Percentiles rank a stretch among this genome's conserved stretches.
Conservation (phyloP, 1,140 invertebrate genomes). For the Bilobella aurantiaca region DNA sequence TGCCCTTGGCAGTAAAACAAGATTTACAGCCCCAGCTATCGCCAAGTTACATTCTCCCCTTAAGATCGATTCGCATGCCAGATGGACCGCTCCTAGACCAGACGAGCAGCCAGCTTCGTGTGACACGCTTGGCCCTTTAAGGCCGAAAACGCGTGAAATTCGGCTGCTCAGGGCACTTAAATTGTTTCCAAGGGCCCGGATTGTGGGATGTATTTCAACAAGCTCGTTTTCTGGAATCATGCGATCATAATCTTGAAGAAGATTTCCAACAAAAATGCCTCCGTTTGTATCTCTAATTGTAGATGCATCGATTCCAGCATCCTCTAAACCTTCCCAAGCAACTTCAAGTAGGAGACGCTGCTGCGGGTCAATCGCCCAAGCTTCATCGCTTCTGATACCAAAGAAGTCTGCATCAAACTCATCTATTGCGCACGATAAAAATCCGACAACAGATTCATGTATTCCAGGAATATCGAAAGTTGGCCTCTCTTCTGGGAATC, state of each 20-base stretch:
- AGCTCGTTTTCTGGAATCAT: neutral
- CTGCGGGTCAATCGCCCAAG: slow-evolving; percentile 53
- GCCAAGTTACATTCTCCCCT: neutral
- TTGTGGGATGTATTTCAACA: neutral
- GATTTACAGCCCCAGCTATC: slow-evolving; percentile 3
- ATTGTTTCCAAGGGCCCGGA: neutral
- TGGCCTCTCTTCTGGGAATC: neutral
- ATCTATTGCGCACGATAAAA: neutral
- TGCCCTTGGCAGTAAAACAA: neutral
- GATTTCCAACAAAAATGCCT: neutral
- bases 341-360: slow-evolving; percentile 49
- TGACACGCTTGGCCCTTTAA: slow-evolving; percentile 1
- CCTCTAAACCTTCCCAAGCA: slow-evolving; percentile 51
- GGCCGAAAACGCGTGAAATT: slow-evolving; percentile 3
- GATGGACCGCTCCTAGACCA: neutral
- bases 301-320: slow-evolving; percentile 39
- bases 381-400: slow-evolving; percentile 46
- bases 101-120: slow-evolving; percentile 4
- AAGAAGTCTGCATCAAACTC: slow-evolving; percentile 47
- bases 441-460: neutral
- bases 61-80: slow-evolving; percentile 5
- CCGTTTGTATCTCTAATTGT: neutral
- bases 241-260: neutral
- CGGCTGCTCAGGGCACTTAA: neutral
- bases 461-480: neutral